Base-by-base conservation (phyloP, 2,113 vertebrate species). In the Epinephelus fuscoguttatus region DNA sequence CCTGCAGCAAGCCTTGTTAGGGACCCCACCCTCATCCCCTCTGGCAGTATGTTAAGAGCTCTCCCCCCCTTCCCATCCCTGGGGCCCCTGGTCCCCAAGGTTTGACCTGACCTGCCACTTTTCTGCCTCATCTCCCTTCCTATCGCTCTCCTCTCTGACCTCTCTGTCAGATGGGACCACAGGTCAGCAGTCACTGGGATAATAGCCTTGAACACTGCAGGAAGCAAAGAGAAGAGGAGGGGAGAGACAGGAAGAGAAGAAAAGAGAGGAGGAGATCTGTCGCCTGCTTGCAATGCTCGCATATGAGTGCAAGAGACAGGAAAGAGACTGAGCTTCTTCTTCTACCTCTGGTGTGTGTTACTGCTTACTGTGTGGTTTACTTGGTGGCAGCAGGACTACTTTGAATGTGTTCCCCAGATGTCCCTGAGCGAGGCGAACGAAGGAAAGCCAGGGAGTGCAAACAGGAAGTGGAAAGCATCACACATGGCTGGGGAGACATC, bases 391-490 rank as follows among this genome's bases (percentile, higher is more conserved):
- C 61, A 61, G 72, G 33, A 27, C 68, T 75, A 13, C 37, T n/a
- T 1, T 72, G 77, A 92, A 94, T 87, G 85, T 87, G 88, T 88
- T 93, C 47, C 63, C 71, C 92, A 94, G 90, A 94, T 92, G 89
- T 93, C 68, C 64, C 73, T 11, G 68, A 84, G 78, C n/a, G 27
- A 71, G 25, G 25, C 21, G 52, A 87, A 33, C 18, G 57, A 69
- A 70, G 19, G 78, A 79, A 86, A 87, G 78, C 45, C 10, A 75
- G 67, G 45, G 68, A 69, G 79, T 8, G 47, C 76, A 87, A 90
- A 92, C 84, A 91, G 93, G 89, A 91, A 93, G 87, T 84, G 73
- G 70, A 87, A 82, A 89, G 63, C 78, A 81, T 85, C 86, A 82
- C 72, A 80, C 47, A 0, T 73, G 37, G 42, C 50, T 12, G 21